A percentile compares a stretch with the other conserved stretches of the same genome.
Conservation (phyloP, 2,113 vertebrate genomes). For the Manacus vitellinus region DNA sequence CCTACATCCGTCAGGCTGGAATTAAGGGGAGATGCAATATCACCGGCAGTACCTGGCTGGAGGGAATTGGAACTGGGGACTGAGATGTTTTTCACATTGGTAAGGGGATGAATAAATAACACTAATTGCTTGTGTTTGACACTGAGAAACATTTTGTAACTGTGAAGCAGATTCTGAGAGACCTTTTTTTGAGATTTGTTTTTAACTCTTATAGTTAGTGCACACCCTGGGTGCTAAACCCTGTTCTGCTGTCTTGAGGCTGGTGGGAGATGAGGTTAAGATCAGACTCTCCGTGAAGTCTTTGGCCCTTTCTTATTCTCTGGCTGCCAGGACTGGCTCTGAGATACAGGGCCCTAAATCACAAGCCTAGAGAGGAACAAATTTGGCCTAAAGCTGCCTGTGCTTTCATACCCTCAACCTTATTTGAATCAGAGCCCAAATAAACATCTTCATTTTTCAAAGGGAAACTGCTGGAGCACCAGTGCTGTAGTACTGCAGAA, state of each 20-base stretch:
- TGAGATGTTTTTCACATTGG: background rate
- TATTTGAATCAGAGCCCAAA: background rate
- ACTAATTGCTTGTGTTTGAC: background rate
- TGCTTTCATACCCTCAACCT: background rate
- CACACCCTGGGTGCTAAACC: background rate
- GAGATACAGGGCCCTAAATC: background rate
- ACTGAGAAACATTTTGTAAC: background rate
- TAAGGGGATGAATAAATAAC: constrained; percentile 26
- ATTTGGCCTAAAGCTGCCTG: background rate
- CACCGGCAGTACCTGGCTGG: background rate
- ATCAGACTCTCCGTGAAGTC: background rate
- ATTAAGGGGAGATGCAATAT: background rate
- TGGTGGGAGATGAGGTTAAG: background rate
- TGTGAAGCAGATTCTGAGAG: background rate
- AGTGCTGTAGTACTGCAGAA: background rate
- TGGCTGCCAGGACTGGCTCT: background rate
- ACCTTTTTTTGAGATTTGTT: background rate
- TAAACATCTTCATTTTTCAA: background rate
- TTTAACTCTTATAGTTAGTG: accelerated
- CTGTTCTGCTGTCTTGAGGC: background rate
- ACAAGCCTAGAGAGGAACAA: background rate
- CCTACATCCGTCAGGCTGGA: background rate
- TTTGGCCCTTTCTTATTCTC: background rate
- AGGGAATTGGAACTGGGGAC: background rate
- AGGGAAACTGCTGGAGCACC: background rate